Percentiles rank a stretch among this genome's conserved stretches.
Evolutionary conservation across 2,888 invertebrate genomes (phyloP).

Genomic region (Drosophila limbata): DNA sequence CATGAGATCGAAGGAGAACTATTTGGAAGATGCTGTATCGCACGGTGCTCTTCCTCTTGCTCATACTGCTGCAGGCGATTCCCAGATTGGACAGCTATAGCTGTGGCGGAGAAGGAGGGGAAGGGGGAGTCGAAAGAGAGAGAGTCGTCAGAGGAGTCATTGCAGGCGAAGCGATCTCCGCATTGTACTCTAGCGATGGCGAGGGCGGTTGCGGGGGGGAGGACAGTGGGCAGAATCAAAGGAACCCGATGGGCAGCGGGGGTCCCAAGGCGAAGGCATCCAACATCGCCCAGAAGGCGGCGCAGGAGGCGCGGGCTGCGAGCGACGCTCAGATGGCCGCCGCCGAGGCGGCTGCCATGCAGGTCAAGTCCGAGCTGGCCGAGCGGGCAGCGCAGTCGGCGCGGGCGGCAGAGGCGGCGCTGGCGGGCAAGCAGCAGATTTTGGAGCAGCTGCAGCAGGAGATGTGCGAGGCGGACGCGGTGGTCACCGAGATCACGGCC

Average conservation of each 20-base stretch:
- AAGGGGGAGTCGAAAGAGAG: background rate
- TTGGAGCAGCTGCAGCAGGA: constrained; percentile 90
- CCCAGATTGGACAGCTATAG: constrained; percentile 42
- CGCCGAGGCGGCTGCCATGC: constrained; percentile 90
- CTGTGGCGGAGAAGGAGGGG: constrained; percentile 11
- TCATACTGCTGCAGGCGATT: constrained; percentile 36
- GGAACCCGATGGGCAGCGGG: background rate
- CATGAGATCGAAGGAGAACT: constrained; percentile 15
- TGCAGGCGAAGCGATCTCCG: background rate
- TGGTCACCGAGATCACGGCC: constrained; percentile 88
- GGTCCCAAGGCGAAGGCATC: constrained; percentile 86
- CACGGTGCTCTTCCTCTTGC: constrained; percentile 28
- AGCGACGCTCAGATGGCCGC: constrained; percentile 91
- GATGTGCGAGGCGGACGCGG: constrained; percentile 89
- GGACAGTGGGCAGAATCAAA: background rate
- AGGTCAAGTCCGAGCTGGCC: constrained; percentile 90
- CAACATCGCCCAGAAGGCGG: constrained; percentile 90
- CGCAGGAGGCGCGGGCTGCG: constrained; percentile 90
- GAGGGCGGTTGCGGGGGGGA: background rate
- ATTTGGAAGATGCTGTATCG: constrained; percentile 38
- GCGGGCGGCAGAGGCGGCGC: constrained; percentile 89
- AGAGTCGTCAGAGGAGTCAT: background rate
- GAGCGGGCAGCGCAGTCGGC: constrained; percentile 90
- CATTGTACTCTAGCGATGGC: background rate
- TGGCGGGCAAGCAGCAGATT: constrained; percentile 90